Evolutionary conservation across 2,113 vertebrate species (phyloP), one percentile per base, ranked within the genome.

Genomic region (Rhegmatorhina hoffmannsi): DNA sequence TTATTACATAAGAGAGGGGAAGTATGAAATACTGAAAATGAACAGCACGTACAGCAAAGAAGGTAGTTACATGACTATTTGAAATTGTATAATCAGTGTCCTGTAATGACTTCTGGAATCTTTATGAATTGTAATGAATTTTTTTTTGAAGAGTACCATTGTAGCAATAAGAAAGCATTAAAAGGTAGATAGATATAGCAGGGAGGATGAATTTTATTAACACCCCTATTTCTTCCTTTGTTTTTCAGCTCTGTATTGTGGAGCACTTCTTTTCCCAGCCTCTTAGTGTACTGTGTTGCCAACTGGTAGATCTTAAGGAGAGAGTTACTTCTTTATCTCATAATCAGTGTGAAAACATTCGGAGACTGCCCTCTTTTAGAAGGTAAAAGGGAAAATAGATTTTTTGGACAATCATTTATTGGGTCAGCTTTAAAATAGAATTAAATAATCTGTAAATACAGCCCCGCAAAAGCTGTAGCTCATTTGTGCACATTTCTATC

Each of bases 241-340:
- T 96, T 68, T 97, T 97, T 79, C 96, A 99, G 99, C 98, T 99
- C 89, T 98, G 98, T 60, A 78, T 99, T 50, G 91, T 99, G 94
- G 99, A 99, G 86, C 99, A 99, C 97, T 99, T 99, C 95, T 98
- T 98, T 97, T 98, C 97, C 17, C 98, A 99, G 92, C 98, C 99
- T 40, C 98, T 99, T 40, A 99, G 99, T 92, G 92, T 99, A 34
- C 97, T 99, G 49, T 99, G 99, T 97, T 99, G 99, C 69, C 94
- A 94, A 25, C 97, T 98, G 60, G 81, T 53, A 87, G 97, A 98
- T n/a, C 96, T 98, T 46, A 97, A 98, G 88, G 91, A 46, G 33
- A 98, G 98, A 74, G 82, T 97, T 74, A 87, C 76, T 91, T 97
- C 95, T 95, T 98, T 99, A 77, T 98, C 98, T 73, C 96, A 97